These are phyloP conservation scores for Parnassius mnemosyne DNA, from an alignment of 2,888 invertebrate genomes.

Conservation along the genomic window DNA sequence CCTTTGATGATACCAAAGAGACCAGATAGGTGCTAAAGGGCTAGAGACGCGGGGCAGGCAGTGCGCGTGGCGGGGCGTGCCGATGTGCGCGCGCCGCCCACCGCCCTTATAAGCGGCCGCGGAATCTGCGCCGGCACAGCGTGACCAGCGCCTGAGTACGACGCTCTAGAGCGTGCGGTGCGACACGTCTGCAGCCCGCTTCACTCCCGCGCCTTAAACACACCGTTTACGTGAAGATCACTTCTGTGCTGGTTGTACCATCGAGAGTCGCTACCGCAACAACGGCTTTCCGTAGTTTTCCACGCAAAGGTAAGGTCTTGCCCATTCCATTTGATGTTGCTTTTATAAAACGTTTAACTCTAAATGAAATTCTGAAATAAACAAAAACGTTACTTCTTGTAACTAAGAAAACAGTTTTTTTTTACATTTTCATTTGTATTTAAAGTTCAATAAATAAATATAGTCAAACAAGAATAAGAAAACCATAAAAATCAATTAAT, in stretches of 20 bases:
- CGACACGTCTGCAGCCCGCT: slow-evolving; percentile 37
- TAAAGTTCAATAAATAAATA: too few species aligned
- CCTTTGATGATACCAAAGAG: neutral
- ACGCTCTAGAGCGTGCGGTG: slow-evolving; percentile 40
- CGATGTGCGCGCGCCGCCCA: slow-evolving; percentile 28
- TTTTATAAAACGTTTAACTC: neutral
- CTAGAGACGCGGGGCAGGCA: slow-evolving; percentile 28
- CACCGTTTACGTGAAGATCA: slow-evolving; percentile 19
- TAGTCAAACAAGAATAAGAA: too few species aligned
- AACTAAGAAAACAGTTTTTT: too few species aligned
- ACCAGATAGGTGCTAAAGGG: neutral
- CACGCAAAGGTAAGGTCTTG: slow-evolving; percentile 18
- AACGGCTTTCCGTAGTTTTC: slow-evolving; percentile 4
- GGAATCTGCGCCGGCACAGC: slow-evolving; percentile 35
- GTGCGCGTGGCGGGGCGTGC: slow-evolving; percentile 59
- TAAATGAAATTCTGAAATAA: too few species aligned
- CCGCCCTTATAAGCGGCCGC: slow-evolving; percentile 57
- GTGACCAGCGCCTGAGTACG: slow-evolving; percentile 50
- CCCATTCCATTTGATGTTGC: neutral
- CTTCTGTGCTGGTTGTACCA: slow-evolving; percentile 19
- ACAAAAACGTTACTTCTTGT: too few species aligned
- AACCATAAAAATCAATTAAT: too few species aligned
- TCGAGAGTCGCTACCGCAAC: slow-evolving; percentile 16
- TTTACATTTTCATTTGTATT: too few species aligned
- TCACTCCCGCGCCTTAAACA: slow-evolving; percentile 29